These are phyloP conservation scores for Biston stratarius DNA, from an alignment of 2,888 invertebrate genomes.

Conservation along the genomic window DNA sequence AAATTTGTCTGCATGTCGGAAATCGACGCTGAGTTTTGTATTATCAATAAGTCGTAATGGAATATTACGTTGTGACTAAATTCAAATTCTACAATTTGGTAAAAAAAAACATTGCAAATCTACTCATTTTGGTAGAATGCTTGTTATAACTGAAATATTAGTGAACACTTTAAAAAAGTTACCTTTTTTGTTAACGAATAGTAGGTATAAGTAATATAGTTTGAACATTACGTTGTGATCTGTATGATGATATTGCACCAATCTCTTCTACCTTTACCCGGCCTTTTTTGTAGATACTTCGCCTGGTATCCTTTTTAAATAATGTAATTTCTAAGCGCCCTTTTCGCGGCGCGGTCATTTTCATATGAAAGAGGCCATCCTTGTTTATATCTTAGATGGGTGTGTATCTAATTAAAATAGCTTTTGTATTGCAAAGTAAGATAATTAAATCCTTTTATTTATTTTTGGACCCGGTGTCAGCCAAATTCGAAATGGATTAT, in stretches of 20 bases:
- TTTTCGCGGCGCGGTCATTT: constrained; percentile 37
- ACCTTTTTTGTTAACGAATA: not conserved
- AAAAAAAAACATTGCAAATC: no score
- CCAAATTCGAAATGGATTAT: no score
- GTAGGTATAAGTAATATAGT: not conserved
- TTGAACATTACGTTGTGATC: constrained; percentile 1
- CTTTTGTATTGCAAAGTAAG: constrained; percentile 26
- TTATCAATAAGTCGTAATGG: no score
- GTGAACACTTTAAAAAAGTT: not conserved
- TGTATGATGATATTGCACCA: constrained; percentile 25
- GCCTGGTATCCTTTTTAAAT: constrained; percentile 41
- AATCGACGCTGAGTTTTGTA: no score
- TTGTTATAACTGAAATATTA: not conserved
- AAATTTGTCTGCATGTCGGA: no score
- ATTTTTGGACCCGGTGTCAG: constrained; percentile 4
- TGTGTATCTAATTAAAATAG: constrained; percentile 27
- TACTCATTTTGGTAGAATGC: no score
- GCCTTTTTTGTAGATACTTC: constrained; percentile 29
- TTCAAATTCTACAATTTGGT: no score
- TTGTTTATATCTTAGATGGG: constrained; percentile 32
- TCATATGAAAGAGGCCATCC: constrained; percentile 40
- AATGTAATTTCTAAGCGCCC: constrained; percentile 44
- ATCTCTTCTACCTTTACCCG: constrained; percentile 31
- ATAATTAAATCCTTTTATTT: constrained; percentile 18
- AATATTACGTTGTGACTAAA: no score